Evolutionary conservation across 1,140 invertebrate genomes (phyloP).

Genomic region (Gerris buenoi): DNA sequence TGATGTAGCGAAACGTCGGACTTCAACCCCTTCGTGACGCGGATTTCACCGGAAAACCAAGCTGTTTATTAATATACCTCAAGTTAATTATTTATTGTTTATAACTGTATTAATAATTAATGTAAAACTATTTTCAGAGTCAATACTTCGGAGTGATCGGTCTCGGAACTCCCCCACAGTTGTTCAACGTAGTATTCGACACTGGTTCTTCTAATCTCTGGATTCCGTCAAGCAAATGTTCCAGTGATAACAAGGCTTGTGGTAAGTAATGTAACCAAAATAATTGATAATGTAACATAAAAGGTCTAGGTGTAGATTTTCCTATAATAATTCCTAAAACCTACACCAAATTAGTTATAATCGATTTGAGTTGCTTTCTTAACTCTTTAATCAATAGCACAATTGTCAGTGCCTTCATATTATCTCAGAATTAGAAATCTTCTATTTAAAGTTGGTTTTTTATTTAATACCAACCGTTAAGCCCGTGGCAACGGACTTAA

Average conservation of each 20-base stretch:
- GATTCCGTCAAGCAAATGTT: constrained; percentile 14
- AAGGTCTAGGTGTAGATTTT: neutral
- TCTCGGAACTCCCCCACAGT: constrained; percentile 15
- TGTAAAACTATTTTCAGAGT: constrained; percentile 6
- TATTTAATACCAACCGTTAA: no score
- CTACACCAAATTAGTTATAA: neutral
- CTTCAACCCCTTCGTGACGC: no score
- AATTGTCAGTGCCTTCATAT: neutral
- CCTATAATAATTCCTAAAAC: no score
- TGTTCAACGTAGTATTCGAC: constrained; percentile 15
- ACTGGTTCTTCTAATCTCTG: constrained; percentile 15
- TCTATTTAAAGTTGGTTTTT: neutral
- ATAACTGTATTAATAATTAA: neutral
- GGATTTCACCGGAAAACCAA: neutral
- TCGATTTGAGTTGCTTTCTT: neutral
- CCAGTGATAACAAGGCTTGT: neutral
- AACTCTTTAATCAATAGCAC: neutral
- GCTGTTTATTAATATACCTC: neutral
- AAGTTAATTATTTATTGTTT: neutral
- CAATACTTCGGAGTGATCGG: constrained; percentile 15
- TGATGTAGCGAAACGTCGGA: no score
- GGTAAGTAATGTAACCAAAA: neutral
- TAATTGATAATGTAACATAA: neutral
- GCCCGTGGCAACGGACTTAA: no score
- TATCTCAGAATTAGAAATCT: neutral